These are phyloP conservation scores for Ovis aries DNA, from an alignment of 2,113 vertebrate genomes.

Conservation along the genomic window ARS-UI_Ramb_v3.0 NC_056054.1:173091001-173091500, in stretches of 20 bases:
- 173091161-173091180: not conserved
- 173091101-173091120: not conserved
- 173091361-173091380: slow-evolving; percentile 25
- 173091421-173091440: not conserved
- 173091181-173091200: not conserved
- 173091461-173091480: slow-evolving; percentile 5
- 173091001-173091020: not conserved
- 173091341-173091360: not conserved
- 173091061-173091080: not conserved
- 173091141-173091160: not conserved
- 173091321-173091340: slow-evolving; percentile 21
- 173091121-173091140: not conserved
- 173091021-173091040: not conserved
- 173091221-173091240: not conserved
- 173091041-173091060: not conserved
- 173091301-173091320: not conserved
- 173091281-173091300: not conserved
- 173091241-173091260: slow-evolving; percentile 1
- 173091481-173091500: slow-evolving; percentile 30
- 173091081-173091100: not conserved
- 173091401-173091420: not conserved
- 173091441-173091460: not conserved
- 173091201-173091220: slow-evolving; percentile 2
- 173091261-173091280: not conserved
- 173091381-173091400: not conserved